Percentiles rank a stretch among this genome's conserved stretches.
phyloP scores from a whole-genome alignment of 2,888 invertebrate genomes.

The Masnerella sp. region DNA sequence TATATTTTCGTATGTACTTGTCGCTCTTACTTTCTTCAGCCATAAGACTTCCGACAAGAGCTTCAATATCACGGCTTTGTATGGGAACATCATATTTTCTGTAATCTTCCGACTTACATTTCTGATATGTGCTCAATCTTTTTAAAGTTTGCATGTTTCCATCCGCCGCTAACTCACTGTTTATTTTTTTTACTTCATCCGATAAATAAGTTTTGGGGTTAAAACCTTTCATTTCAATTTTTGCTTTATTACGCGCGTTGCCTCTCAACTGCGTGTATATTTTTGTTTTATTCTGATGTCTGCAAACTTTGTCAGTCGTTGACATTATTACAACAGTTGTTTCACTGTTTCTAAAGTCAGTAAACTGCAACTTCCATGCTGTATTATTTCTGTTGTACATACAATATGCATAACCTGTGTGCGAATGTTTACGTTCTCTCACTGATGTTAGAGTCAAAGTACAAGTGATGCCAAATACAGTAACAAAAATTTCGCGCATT shows the following conservation, averaged over 20 bases:
- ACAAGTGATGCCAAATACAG: background rate
- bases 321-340: background rate
- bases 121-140: background rate
- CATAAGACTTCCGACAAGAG: background rate
- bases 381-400: background rate
- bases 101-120: conserved; percentile 5
- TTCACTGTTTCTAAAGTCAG: background rate
- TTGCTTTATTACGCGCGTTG: background rate
- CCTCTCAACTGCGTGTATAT: background rate
- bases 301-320: background rate
- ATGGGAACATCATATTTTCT: background rate
- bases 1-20: background rate
- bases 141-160: conserved; percentile 2
- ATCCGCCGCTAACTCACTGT: background rate
- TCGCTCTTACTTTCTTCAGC: background rate
- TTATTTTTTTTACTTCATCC: background rate
- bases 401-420: background rate
- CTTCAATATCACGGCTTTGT: background rate
- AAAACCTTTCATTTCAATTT: background rate
- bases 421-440: background rate
- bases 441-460: background rate
- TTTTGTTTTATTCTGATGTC: background rate
- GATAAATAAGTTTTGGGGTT: background rate
- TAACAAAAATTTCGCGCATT: background rate
- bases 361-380: background rate